Percentiles rank a stretch among this genome's conserved stretches.
Conservation (phyloP, 2,113 vertebrate genomes). For the Hippocampus barbouri region DNA sequence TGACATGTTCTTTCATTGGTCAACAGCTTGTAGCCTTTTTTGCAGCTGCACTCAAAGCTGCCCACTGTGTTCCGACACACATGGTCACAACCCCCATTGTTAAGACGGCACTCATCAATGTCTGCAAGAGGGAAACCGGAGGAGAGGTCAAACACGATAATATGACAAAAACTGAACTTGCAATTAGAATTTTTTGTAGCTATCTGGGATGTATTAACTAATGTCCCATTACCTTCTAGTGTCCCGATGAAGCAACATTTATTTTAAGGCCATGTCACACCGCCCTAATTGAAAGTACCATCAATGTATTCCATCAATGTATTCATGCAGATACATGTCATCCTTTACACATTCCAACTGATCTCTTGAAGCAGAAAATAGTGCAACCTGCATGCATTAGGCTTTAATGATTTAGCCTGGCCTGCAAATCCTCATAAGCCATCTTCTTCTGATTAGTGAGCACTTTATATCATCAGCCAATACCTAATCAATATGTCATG, state of each 20-base stretch:
- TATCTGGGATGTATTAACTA: not conserved
- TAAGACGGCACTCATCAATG: conserved; percentile 91
- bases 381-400: conserved; percentile 24
- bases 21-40: conserved; percentile 95
- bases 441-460: conserved; percentile 39
- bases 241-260: not conserved
- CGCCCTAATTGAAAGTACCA: not conserved
- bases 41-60: conserved; percentile 97
- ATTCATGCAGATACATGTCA: not conserved
- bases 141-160: conserved; percentile 15
- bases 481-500: conserved; percentile 54
- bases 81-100: conserved; percentile 95
- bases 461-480: conserved; percentile 38
- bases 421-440: conserved; percentile 37
- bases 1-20: conserved; percentile 96
- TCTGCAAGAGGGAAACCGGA: conserved; percentile 69
- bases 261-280: not conserved
- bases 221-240: not conserved
- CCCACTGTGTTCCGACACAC: conserved; percentile 96
- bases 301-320: not conserved
- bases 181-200: not conserved
- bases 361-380: conserved; percentile 9
- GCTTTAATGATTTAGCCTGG: conserved; percentile 40
- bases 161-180: conserved; percentile 2
- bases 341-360: not conserved